Base-by-base conservation (phyloP, 1,140 invertebrate species). In the Oryctes rhinoceros region DNA sequence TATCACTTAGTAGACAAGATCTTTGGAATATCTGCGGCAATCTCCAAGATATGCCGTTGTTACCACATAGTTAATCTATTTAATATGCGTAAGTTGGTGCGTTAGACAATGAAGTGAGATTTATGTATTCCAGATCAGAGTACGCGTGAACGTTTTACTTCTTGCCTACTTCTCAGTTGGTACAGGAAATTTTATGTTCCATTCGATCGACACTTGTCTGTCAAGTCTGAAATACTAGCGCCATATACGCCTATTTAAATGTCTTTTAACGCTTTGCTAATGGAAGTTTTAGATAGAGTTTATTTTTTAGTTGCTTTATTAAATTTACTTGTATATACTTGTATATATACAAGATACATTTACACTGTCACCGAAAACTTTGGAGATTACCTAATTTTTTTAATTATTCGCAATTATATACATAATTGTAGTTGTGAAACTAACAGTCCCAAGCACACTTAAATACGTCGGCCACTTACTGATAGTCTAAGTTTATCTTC, bases 1-100 rank as follows among this genome's bases (percentile, higher is more conserved):
- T 76, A 76, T 76, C 75, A 47, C 37, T 76, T 76, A 76, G 47
- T 24, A n/a, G 47, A 76, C 37, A 76, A 76, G 37, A 49, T 76
- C 48, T 76, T 76, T 76, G 75, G 75, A 76, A 76, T 76, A 47
- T 76, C 37, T 76, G 65, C n/a, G 18, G 13, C 24, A 24, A 15
- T 37, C 24, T 71, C 53, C 24, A 37, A 71, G 65, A 71, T 71
- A 67, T 30, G 65, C 65, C 6, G 65, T 71, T 35, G 20, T 35
- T 71, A 35, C 7, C 53, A 59, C 53, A n/a, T n/a, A 18, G 18
- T 9, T 71, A 13, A 24, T 24, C 20, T 71, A 35, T 71, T 24
- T 71, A 71, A 71, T 71, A 71, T 35, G 65, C 65, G 13, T 15
- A 13, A 10, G 24, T 35, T 35, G 13, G 5, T 37, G 24, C 65